Base-by-base conservation (phyloP, 2,113 vertebrate genomes). In the Mormoops blainvillei region DNA sequence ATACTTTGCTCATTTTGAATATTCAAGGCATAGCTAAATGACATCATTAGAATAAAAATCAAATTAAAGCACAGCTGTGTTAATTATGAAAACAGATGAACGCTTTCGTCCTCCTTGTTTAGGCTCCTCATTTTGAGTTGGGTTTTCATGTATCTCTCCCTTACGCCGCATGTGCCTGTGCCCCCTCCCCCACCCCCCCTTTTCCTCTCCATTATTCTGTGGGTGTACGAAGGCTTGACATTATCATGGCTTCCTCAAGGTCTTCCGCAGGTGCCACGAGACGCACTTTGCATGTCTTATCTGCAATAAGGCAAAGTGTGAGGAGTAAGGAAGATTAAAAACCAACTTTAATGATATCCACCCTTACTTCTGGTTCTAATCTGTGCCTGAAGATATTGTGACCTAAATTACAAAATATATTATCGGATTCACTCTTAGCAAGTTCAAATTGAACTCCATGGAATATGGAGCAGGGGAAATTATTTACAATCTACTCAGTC, bases 381-480 rank as follows among this genome's bases (percentile, higher is more conserved):
- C 97, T 96, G 3, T 97, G 97, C 98, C 97, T 93, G 96, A 97
- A 98, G 98, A 96, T 98, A 98, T 74, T 98, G 97, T 97, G 95
- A 96, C 78, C 95, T 97, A 98, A 98, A 97, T 98, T 98, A 97
- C 84, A 3, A 80, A 98, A 98, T 98, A 93, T 85, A 97, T 98
- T 98, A 94, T 96, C 80, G 74, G 95, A 87, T 91, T 97, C 63
- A 82, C 94, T 98, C 84, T 97, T 88, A 97, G 88, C 74, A 92
- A 89, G 95, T 97, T 96, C 68, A 95, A 97, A 96, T 98, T 97
- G 98, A 97, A 90, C 94, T 97, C 97, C 36, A 74, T 94, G 89
- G 98, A 98, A 98, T 98, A 98, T 96, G 96, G 95, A 98, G 96
- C 81, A 97, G 97, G 91, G 97, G 89, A 97, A 98, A 97, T 98